Base-by-base conservation (phyloP, 2,113 vertebrate species). In the Candoia aspera region DNA sequence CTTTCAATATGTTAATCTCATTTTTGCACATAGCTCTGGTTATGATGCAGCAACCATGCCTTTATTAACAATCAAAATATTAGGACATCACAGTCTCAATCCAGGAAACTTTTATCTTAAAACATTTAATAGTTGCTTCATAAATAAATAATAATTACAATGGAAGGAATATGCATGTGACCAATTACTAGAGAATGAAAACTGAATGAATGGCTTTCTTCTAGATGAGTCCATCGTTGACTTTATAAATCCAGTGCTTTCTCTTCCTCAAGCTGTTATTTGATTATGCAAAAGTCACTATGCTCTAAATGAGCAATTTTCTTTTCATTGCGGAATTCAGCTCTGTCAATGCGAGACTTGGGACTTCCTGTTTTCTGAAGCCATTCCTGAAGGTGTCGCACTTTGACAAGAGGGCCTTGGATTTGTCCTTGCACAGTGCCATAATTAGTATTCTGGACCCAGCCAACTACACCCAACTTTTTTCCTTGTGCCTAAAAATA, bases 381-480 rank as follows among this genome's bases (percentile, higher is more conserved):
- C 99, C 99, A 99, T 37, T 98, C 97, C 93, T 99, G 98, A 98
- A 99, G 99, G 89, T 97, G 96, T 91, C 86, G 96, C 2, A 99
- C 98, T 84, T 97, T 97, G 92, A 93, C 95, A 9, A 93, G 0
- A 0, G 98, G 98, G 0, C 99, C 99, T 96, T 99, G 98, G 4
- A 99, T 95, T 89, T 98, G 99, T 1, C 99, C 99, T 89, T 97
- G 96, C 55, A 99, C 99, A 0, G 98, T 99, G 93, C 99, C 98
- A 0, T 95, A 94, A 1, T 95, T 90, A 0, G 98, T 99, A 84
- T 99, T 99, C 92, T 97, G 97, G 92, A 99, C 99, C 99, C 99
- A 99, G 86, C 99, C 99, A 8, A 99, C 98, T 54, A 99, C 96
- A 46, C 99, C 98, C 8, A 99, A 96, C 49, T 97, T 98, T 96